phyloP scores from a whole-genome alignment of 2,888 invertebrate species.

The Meganola albula region DNA sequence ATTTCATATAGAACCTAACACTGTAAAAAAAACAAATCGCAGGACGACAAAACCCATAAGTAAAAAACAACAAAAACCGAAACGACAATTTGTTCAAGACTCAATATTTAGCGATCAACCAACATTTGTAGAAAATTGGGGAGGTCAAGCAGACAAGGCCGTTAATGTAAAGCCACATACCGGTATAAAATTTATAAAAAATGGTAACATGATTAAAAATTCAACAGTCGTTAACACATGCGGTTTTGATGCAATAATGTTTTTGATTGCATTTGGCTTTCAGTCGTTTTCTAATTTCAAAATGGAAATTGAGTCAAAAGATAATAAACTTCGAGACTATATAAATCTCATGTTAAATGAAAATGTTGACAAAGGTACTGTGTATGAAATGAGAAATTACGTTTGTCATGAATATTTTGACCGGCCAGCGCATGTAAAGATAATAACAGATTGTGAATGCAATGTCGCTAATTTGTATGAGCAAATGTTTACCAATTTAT shows the following conservation, averaged over 20 bases:
- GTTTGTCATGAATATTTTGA: constrained; percentile 12
- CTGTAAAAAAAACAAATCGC: constrained; percentile 12
- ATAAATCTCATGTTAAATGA: constrained; percentile 12
- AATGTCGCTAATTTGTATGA: constrained; percentile 13
- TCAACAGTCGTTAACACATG: constrained; percentile 10
- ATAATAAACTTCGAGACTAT: constrained; percentile 13
- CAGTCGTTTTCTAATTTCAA: constrained; percentile 11
- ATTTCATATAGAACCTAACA: constrained; percentile 11
- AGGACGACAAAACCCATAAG: constrained; percentile 11
- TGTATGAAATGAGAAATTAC: constrained; percentile 13
- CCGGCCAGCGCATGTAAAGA: constrained; percentile 10
- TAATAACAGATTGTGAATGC: constrained; percentile 11
- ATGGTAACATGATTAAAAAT: constrained; percentile 10
- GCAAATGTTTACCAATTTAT: constrained; percentile 11
- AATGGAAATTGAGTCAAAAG: constrained; percentile 11
- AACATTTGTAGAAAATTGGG: constrained; percentile 15
- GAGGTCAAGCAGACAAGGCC: constrained; percentile 14
- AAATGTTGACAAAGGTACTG: constrained; percentile 12
- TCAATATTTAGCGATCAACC: constrained; percentile 14
- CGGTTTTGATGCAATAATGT: constrained; percentile 13
- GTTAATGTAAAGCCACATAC: constrained; percentile 13
- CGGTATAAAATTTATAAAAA: constrained; percentile 14
- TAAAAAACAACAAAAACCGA: constrained; percentile 12
- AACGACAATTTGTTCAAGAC: constrained; percentile 13
- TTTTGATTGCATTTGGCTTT: constrained; percentile 12